Conservation (phyloP, 2,888 invertebrate genomes). For the Sinhomidia bicolor region DNA sequence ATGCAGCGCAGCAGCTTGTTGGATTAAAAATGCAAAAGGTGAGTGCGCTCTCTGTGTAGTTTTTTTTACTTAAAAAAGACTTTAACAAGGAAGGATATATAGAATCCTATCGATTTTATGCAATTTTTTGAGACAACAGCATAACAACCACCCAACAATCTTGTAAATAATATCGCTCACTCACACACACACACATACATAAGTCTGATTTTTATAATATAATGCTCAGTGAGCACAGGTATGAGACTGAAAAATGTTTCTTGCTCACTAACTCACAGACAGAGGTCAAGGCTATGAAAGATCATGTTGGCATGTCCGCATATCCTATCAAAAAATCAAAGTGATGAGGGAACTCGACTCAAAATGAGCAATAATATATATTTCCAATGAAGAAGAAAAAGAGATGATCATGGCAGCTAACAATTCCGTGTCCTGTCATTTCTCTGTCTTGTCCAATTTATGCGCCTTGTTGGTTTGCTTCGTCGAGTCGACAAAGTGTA, state of each 20-base stretch:
- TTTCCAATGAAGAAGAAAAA: conserved; percentile 12
- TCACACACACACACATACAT: too few species aligned
- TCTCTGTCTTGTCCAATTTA: conserved; percentile 40
- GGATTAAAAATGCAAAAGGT: conserved; percentile 1
- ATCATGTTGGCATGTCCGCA: neutral
- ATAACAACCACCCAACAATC: neutral
- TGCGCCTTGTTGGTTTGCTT: conserved; percentile 26
- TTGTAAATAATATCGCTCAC: conserved; percentile 8
- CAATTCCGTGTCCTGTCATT: conserved; percentile 43
- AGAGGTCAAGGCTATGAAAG: conserved; percentile 54
- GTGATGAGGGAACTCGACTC: neutral
- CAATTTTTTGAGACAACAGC: neutral
- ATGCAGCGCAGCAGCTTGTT: neutral
- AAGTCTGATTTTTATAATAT: neutral
- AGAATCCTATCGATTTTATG: neutral
- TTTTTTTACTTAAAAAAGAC: neutral
- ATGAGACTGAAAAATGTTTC: neutral
- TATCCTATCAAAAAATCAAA: neutral
- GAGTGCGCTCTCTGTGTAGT: conserved; percentile 1
- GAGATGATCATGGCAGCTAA: conserved; percentile 11
- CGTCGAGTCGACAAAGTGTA: neutral
- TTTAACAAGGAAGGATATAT: neutral
- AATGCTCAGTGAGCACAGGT: neutral
- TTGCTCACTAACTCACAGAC: conserved; percentile 29
- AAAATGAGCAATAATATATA: conserved; percentile 30